Evolutionary conservation across 2,113 vertebrate genomes (phyloP).

Genomic region (Thamnophis sirtalis): DNA sequence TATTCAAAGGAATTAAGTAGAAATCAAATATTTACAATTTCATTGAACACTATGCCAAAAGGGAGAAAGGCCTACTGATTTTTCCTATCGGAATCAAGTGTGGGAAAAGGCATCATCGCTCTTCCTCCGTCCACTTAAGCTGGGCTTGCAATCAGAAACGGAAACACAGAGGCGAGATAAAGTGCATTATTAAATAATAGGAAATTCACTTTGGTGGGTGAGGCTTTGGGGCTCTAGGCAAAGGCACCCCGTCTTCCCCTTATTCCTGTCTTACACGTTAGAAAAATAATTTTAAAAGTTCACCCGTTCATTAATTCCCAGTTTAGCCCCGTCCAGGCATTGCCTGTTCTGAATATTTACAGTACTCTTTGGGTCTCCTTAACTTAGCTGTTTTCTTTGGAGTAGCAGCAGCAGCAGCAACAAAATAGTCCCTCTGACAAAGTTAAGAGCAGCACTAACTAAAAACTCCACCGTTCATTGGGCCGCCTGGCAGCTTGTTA

Average conservation of each 20-base stretch:
- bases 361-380: conserved; percentile 32
- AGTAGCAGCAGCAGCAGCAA: background rate
- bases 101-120: conserved; percentile 46
- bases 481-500: background rate
- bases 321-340: conserved; percentile 43
- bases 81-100: conserved; percentile 52
- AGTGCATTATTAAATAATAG: conserved; percentile 70
- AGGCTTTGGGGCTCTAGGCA: conserved; percentile 53
- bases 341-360: conserved; percentile 40
- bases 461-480: background rate
- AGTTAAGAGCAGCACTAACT: background rate
- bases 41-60: conserved; percentile 54
- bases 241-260: conserved; percentile 57
- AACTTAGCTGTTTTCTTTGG: background rate
- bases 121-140: conserved; percentile 52
- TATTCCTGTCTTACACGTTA: conserved; percentile 41
- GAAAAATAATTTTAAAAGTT: conserved; percentile 55
- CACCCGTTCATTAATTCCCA: conserved; percentile 40
- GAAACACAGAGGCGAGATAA: conserved; percentile 65
- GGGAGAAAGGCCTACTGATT: conserved; percentile 57
- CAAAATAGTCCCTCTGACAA: background rate
- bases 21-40: conserved; percentile 77
- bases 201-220: conserved; percentile 62
- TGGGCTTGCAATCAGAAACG: conserved; percentile 55
- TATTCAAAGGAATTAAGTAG: conserved; percentile 72